Percentiles rank a stretch among this genome's conserved stretches.
Evolutionary conservation across 1,140 invertebrate species (phyloP).

Genomic region (Atta texana): DNA sequence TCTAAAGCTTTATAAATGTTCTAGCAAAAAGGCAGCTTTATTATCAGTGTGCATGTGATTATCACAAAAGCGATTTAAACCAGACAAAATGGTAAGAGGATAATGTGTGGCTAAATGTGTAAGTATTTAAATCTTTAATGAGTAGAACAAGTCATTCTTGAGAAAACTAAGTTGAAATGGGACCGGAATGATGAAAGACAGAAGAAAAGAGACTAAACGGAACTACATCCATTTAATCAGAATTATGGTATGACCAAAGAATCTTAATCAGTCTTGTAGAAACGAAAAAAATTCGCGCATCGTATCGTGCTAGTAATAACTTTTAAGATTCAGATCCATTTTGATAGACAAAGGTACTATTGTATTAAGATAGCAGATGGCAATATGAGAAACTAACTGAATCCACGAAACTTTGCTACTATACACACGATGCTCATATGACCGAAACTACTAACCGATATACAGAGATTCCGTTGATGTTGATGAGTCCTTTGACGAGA

Average conservation of each 20-base stretch:
- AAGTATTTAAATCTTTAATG: slow-evolving; percentile 75
- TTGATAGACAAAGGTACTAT: slow-evolving; percentile 19
- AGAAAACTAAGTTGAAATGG: slow-evolving; percentile 22
- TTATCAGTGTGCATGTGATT: slow-evolving; percentile 35
- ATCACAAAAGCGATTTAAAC: slow-evolving; percentile 51
- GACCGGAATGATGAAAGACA: slow-evolving; percentile 14
- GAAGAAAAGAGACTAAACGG: neutral
- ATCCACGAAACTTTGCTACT: slow-evolving; percentile 7
- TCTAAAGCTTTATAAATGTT: slow-evolving; percentile 11
- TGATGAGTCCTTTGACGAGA: slow-evolving; percentile 81
- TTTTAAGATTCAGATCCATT: slow-evolving; percentile 32
- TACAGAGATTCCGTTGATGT: slow-evolving; percentile 82
- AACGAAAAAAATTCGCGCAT: slow-evolving; percentile 37
- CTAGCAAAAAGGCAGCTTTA: neutral
- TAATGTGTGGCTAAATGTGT: slow-evolving; percentile 39
- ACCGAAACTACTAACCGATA: slow-evolving; percentile 79
- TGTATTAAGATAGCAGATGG: neutral
- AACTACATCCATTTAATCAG: slow-evolving; percentile 77
- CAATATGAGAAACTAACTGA: slow-evolving; percentile 9
- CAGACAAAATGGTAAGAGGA: neutral
- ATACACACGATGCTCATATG: neutral
- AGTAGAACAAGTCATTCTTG: slow-evolving; percentile 64
- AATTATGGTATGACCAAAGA: slow-evolving; percentile 74
- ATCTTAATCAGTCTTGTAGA: slow-evolving; percentile 76
- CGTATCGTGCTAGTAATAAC: slow-evolving; percentile 29